Base-by-base conservation (phyloP, 2,888 invertebrate species). In the Celastrina argiolus region DNA sequence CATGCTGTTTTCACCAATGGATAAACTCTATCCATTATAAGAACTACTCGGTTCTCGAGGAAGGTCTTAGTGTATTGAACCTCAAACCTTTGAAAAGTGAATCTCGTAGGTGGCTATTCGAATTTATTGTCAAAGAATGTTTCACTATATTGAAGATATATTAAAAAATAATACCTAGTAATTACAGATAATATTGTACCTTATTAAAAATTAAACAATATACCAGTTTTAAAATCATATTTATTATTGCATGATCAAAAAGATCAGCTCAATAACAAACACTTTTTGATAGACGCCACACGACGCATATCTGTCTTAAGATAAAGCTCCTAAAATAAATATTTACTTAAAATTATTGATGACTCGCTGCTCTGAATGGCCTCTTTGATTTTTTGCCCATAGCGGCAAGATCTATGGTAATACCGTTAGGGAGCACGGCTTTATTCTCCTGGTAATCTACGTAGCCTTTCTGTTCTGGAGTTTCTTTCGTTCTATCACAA, bases 381-480 rank as follows among this genome's bases (percentile, higher is more conserved):
- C 94, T 93, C 76, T 94, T 93, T 59, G 94, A 93, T 78, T 95
- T 95, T 79, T 94, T 95, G 71, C 94, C 95, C 93, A 95, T 93
- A 67, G 91, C 91, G 72, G 93, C 90, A 82, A 95, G 92, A 86
- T 94, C 94, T 74, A 95, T 93, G 70, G 94, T 93, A 72, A 94
- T 93, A 64, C 95, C 95, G 79, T 94, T 94, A 45, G 95, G 94
- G 69, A 95, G 85, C 28, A 95, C 94, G 63, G 95, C 94, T 78
- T 94, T 94, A 78, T 95, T 95, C 81, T 94, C 94, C 80, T 94
- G 93, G 76, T 95, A 95, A 82, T 95, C 95, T 70, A 95, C 92
- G 76, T 94, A 95, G 28, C 94, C 95, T 72, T 92, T 92, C 71
- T 93, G 92, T 69, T 92, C 91, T 69, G 92, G 84, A 10, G 91